phyloP scores from a whole-genome alignment of 2,888 invertebrate species.

The Alloplasta piceator region DNA sequence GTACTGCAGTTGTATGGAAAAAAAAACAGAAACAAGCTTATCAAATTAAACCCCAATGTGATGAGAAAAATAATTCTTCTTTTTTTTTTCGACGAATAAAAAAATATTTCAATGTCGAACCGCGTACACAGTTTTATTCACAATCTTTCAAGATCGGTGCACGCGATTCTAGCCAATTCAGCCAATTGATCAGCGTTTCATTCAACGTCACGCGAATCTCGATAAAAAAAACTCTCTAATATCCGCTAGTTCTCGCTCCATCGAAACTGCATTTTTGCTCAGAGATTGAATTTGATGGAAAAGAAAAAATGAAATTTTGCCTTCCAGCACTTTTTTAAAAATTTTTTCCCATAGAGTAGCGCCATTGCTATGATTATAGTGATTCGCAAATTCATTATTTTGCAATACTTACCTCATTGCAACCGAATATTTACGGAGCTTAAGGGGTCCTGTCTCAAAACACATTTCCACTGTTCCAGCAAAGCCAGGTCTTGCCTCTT shows the following conservation, averaged over 20 bases:
- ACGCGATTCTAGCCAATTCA: constrained; percentile 55
- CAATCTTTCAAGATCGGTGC: constrained; percentile 17
- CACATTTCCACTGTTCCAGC: constrained; percentile 93
- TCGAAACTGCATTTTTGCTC: constrained; percentile 11
- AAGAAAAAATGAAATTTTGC: too few relatives aligned
- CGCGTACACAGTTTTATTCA: constrained; percentile 40
- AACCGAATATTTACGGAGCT: constrained; percentile 86
- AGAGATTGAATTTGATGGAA: background rate
- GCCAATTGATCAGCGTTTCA: constrained; percentile 55
- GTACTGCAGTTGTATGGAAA: constrained; percentile 33
- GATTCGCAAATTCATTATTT: too few relatives aligned
- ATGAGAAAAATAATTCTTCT: constrained; percentile 4
- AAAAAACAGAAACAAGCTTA: constrained; percentile 17
- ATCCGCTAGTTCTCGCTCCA: constrained; percentile 32
- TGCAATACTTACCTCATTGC: constrained; percentile 85
- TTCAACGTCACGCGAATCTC: constrained; percentile 8
- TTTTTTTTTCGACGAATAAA: constrained; percentile 5
- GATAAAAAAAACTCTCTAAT: too few relatives aligned
- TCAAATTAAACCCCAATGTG: constrained; percentile 17
- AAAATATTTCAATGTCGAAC: constrained; percentile 43
- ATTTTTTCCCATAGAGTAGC: too few relatives aligned
- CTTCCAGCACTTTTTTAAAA: too few relatives aligned
- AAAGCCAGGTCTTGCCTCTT: constrained; percentile 87
- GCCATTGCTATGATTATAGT: too few relatives aligned
- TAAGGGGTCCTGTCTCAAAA: constrained; percentile 90